phyloP scores from a whole-genome alignment of 2,888 invertebrate genomes.

The Himalopsyche anomala region DNA sequence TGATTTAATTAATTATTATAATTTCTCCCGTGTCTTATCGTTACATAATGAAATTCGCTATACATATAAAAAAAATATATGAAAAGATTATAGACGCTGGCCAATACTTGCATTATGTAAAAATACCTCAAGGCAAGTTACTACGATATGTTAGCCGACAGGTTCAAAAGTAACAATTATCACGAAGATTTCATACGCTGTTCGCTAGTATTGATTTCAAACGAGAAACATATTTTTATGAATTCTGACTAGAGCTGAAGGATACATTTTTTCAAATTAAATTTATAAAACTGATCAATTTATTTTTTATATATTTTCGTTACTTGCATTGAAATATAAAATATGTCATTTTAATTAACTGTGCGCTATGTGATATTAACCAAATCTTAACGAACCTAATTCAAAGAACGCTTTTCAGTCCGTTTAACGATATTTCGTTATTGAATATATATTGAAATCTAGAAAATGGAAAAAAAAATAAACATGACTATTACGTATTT shows the following conservation, averaged over 20 bases:
- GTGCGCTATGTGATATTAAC: too few relatives aligned
- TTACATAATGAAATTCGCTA: slow-evolving; percentile 12
- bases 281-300: too few relatives aligned
- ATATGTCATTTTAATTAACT: too few relatives aligned
- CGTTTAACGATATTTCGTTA: too few relatives aligned
- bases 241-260: neutral
- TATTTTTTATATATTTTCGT: too few relatives aligned
- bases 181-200: neutral
- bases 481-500: too few relatives aligned
- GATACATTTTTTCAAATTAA: neutral
- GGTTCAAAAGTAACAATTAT: slow-evolving; percentile 3
- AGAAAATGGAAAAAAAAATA: too few relatives aligned
- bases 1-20: slow-evolving; percentile 21
- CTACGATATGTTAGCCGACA: neutral
- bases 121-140: slow-evolving; percentile 2
- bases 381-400: too few relatives aligned
- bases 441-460: too few relatives aligned
- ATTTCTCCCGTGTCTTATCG: neutral
- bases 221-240: neutral
- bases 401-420: too few relatives aligned
- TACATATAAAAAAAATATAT: neutral
- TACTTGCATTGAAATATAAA: too few relatives aligned
- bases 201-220: neutral
- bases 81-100: neutral
- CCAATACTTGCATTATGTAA: neutral